A percentile compares a stretch with the other conserved stretches of the same genome.
Conservation (phyloP, 2,797 vertebrate genomes). For the Protosalanx chinensis region DNA sequence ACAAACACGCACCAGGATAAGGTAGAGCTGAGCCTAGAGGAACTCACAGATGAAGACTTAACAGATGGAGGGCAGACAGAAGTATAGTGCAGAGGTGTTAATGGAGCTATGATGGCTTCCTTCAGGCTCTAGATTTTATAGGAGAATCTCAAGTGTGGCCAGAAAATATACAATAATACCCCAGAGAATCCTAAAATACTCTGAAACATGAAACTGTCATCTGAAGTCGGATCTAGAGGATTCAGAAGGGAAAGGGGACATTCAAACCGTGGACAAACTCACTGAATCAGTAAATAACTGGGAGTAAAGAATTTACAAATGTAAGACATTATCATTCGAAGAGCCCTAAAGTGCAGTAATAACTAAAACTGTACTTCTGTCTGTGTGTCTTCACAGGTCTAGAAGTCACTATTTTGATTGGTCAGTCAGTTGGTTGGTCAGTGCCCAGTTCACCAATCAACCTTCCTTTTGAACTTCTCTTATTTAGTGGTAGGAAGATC, state of each 20-base stretch:
- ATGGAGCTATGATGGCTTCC: conserved; percentile 70
- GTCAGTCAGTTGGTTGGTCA: too few relatives aligned
- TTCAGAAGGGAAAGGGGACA: background rate
- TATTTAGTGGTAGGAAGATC: too few relatives aligned
- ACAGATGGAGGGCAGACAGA: conserved; percentile 15
- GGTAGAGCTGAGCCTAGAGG: background rate
- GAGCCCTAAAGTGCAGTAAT: too few relatives aligned
- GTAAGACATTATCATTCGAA: too few relatives aligned
- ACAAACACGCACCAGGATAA: background rate
- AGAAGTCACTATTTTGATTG: too few relatives aligned
- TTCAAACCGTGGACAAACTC: too few relatives aligned
- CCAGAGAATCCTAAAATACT: conserved; percentile 24
- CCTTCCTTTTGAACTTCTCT: too few relatives aligned
- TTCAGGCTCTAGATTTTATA: conserved; percentile 59
- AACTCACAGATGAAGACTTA: background rate
- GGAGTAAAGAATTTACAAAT: too few relatives aligned
- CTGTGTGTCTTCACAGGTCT: too few relatives aligned
- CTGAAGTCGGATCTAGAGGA: background rate
- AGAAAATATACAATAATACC: conserved; percentile 44
- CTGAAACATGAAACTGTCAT: background rate
- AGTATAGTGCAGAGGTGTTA: conserved; percentile 4
- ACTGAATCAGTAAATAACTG: too few relatives aligned
- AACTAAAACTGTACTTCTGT: too few relatives aligned
- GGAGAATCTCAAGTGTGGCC: conserved; percentile 57
- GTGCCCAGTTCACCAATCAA: too few relatives aligned